phyloP scores from a whole-genome alignment of 2,888 invertebrate species.

The Ectemnius continuus region DNA sequence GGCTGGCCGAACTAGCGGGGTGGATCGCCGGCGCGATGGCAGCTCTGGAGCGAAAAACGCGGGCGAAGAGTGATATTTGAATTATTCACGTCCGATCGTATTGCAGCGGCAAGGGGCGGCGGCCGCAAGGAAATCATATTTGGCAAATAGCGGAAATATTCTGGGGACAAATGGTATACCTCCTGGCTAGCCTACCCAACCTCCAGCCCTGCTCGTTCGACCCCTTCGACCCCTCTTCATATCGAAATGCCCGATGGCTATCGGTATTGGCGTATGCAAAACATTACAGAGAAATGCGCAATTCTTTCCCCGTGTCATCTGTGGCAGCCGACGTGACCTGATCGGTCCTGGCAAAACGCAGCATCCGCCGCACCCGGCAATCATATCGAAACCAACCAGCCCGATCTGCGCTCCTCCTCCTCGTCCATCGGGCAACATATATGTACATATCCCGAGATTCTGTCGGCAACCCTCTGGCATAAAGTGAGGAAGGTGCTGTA shows the following conservation, averaged over 20 bases:
- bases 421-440: too few relatives aligned
- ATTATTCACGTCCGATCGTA: conserved; percentile 51
- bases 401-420: too few relatives aligned
- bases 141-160: conserved; percentile 49
- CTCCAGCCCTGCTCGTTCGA: conserved; percentile 10
- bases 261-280: conserved; percentile 19
- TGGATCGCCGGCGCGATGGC: conserved; percentile 14
- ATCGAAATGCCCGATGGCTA: conserved; percentile 15
- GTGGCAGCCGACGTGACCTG: too few relatives aligned
- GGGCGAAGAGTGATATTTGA: conserved; percentile 46
- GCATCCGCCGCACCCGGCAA: too few relatives aligned
- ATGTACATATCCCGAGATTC: too few relatives aligned
- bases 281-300: conserved; percentile 23
- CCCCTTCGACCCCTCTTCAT: neutral
- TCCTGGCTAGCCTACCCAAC: neutral
- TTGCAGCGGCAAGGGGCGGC: conserved; percentile 19
- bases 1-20: neutral
- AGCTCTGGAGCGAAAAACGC: conserved; percentile 34
- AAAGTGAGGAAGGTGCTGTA: too few relatives aligned
- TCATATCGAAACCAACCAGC: too few relatives aligned
- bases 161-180: conserved; percentile 30
- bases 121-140: conserved; percentile 55
- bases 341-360: too few relatives aligned
- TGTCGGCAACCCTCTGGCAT: too few relatives aligned
- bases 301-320: conserved; percentile 19